phyloP scores from a whole-genome alignment of 1,140 invertebrate genomes.

The Cherax quadricarinatus region DNA sequence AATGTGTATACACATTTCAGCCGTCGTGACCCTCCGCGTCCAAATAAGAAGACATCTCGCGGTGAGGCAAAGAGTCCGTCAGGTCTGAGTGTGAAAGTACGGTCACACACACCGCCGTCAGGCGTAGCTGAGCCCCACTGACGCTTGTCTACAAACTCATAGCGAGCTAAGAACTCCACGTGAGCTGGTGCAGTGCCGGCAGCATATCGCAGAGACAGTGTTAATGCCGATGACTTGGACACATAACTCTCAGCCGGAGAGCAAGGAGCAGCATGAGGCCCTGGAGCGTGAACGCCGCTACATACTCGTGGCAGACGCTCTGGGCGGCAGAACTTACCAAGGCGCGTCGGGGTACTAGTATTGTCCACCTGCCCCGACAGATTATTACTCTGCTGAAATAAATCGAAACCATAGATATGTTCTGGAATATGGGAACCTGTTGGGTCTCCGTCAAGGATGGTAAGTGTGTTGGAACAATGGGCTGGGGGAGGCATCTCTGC shows the following conservation, averaged over 20 bases:
- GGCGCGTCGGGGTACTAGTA: slow-evolving; percentile 76
- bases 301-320: slow-evolving; percentile 71
- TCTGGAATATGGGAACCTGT: not conserved
- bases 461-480: slow-evolving; percentile 71
- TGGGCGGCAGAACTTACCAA: slow-evolving; percentile 75
- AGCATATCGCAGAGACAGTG: slow-evolving; percentile 85
- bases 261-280: slow-evolving; percentile 85
- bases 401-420: not conserved
- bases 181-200: slow-evolving; percentile 88
- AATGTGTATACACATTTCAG: slow-evolving; percentile 86
- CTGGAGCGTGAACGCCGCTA: slow-evolving; percentile 77
- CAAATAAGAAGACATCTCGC: slow-evolving; percentile 88
- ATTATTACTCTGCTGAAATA: not conserved
- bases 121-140: slow-evolving; percentile 83
- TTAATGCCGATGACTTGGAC: slow-evolving; percentile 84
- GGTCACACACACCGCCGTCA: slow-evolving; percentile 62
- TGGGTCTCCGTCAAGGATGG: slow-evolving; percentile 68
- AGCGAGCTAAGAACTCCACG: slow-evolving; percentile 85
- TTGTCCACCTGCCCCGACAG: not conserved
- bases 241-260: slow-evolving; percentile 87
- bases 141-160: slow-evolving; percentile 89
- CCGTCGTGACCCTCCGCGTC: slow-evolving; percentile 86
- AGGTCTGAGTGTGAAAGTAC: slow-evolving; percentile 67
- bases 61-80: slow-evolving; percentile 82
- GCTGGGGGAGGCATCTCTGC: slow-evolving; percentile 70